Evolutionary conservation across 1,140 invertebrate genomes (phyloP).

Genomic region (Drosophila insularis): DNA sequence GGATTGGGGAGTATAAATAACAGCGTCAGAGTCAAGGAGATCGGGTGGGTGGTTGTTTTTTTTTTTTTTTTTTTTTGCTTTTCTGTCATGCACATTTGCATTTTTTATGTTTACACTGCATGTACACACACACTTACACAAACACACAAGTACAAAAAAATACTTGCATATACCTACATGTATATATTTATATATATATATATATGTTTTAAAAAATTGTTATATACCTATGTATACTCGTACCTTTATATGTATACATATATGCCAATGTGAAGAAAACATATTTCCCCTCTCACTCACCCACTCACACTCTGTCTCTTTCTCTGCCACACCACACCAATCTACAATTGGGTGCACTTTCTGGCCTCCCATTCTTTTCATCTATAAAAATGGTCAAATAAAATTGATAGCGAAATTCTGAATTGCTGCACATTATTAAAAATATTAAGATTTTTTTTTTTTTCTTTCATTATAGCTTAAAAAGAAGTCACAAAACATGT

Average conservation of each 20-base stretch:
- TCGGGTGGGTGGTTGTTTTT: background rate
- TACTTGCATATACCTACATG: slow-evolving; percentile 6
- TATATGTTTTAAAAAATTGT: background rate
- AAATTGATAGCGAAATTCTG: background rate
- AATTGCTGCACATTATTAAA: background rate
- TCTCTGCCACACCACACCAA: background rate
- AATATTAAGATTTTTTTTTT: background rate
- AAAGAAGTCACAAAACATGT: background rate
- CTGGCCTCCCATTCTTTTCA: background rate
- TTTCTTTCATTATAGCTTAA: background rate
- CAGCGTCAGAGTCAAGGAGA: slow-evolving; percentile 1
- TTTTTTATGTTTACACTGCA: slow-evolving; percentile 47
- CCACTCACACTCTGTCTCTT: slow-evolving; percentile 8
- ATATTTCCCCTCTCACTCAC: background rate
- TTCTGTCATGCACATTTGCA: slow-evolving; percentile 39
- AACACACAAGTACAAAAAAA: background rate
- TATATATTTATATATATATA: slow-evolving; percentile 1
- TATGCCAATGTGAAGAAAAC: slow-evolving; percentile 2
- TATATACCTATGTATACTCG: background rate
- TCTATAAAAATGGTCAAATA: background rate
- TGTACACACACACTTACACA: slow-evolving; percentile 4
- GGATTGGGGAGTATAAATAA: slow-evolving; percentile 2
- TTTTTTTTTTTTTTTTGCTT: background rate
- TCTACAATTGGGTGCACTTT: slow-evolving; percentile 14
- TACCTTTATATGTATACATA: background rate